Conservation (phyloP, 2,797 vertebrate genomes). For the Amblyraja radiata region DNA sequence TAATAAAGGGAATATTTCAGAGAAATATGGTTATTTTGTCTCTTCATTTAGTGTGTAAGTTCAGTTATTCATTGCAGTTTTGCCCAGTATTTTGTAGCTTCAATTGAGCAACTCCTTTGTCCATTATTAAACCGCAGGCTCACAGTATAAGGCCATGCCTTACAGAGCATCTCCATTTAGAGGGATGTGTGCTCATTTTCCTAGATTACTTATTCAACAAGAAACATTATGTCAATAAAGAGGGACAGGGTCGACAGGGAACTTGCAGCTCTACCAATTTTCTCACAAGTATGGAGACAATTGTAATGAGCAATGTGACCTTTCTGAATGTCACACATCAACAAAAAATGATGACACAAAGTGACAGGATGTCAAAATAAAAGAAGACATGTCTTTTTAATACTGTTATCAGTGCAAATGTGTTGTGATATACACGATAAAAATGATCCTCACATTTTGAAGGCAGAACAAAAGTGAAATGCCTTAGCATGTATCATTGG, state of each 20-base stretch:
- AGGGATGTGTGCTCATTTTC: neutral
- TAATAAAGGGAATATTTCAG: neutral
- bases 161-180: neutral
- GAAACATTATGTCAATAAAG: neutral
- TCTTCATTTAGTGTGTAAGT: neutral
- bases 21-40: neutral
- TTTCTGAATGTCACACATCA: conserved; percentile 35
- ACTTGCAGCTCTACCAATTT: neutral
- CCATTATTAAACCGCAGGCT: conserved; percentile 6
- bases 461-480: conserved; percentile 26
- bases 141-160: neutral
- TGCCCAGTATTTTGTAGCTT: neutral
- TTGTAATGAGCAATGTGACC: conserved; percentile 31
- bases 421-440: conserved; percentile 30
- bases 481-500: neutral
- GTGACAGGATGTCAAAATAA: conserved; percentile 25
- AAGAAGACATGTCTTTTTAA: neutral
- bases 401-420: conserved; percentile 17
- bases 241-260: neutral
- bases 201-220: conserved; percentile 4
- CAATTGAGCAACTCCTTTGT: neutral
- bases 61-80: neutral
- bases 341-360: conserved; percentile 22
- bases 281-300: neutral
- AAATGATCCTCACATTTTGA: conserved; percentile 6